Percentiles rank a stretch among this genome's conserved stretches.
Evolutionary conservation across 23 tunicate species (phyloP).

Genomic region (Diplosoma virens): DNA sequence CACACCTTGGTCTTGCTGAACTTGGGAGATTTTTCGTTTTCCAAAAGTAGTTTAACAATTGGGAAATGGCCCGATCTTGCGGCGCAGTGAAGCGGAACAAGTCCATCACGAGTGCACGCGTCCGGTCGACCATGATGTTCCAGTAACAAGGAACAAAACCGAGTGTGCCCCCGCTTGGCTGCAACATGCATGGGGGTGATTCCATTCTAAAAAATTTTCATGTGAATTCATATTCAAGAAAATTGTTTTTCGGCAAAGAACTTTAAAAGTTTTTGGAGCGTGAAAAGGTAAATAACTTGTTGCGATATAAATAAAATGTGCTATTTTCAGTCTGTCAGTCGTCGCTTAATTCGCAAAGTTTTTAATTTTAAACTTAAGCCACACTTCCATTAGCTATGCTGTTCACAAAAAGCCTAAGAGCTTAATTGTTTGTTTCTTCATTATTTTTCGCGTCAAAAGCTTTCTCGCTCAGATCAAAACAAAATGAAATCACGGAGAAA

Average conservation of each 20-base stretch:
- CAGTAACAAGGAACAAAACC: conserved; percentile 78
- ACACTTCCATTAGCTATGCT: too few species aligned
- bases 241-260: too few species aligned
- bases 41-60: conserved; percentile 81
- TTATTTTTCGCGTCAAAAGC: too few species aligned
- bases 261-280: not conserved
- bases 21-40: conserved; percentile 50
- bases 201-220: conserved; percentile 77
- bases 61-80: conserved; percentile 90
- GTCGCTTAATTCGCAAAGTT: too few species aligned
- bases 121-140: conserved; percentile 69
- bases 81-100: conserved; percentile 98
- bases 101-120: conserved; percentile 87
- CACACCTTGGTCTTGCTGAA: conserved; percentile 73
- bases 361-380: too few species aligned
- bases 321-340: too few species aligned
- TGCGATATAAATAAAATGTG: not conserved
- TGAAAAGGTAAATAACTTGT: not conserved
- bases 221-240: too few species aligned
- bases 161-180: conserved; percentile 90
- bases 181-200: conserved; percentile 98
- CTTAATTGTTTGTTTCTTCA: too few species aligned
- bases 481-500: too few species aligned
- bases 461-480: too few species aligned
- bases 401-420: too few species aligned